These are phyloP conservation scores for Myotis yumanensis DNA, from an alignment of 2,113 vertebrate species.

Conservation along the genomic window DNA sequence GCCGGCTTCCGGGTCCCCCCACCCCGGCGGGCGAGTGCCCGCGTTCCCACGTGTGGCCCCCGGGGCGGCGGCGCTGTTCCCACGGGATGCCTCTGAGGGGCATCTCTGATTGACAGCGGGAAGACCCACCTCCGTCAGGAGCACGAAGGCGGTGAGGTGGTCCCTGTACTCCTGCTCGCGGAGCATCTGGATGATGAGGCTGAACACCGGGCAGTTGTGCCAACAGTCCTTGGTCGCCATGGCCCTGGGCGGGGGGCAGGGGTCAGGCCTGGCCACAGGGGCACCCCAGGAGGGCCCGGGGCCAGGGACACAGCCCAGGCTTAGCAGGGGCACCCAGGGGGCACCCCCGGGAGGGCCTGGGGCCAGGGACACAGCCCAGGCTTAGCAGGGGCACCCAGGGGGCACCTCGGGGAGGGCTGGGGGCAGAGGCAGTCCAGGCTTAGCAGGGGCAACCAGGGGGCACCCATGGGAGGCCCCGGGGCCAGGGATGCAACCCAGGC, in stretches of 20 bases:
- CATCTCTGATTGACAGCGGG: background rate
- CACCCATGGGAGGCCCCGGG: too few species aligned
- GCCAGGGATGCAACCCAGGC: too few species aligned
- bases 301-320: rapidly evolving
- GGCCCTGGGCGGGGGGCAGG: background rate
- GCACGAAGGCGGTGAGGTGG: background rate
- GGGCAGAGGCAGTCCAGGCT: too few species aligned
- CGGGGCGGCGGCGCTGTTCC: too few species aligned
- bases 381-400: background rate
- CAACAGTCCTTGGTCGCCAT: slow-evolving; percentile 59
- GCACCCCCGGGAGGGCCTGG: too few species aligned
- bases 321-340: background rate
- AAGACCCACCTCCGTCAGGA: slow-evolving; percentile 48
- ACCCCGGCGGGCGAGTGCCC: rapidly evolving
- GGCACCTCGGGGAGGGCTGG: too few species aligned
- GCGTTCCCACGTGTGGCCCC: rapidly evolving
- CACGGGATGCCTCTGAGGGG: too few species aligned
- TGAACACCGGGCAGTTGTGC: slow-evolving; percentile 64
- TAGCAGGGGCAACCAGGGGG: background rate
- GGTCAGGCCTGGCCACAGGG: background rate
- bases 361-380: too few species aligned
- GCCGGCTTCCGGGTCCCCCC: too few species aligned
- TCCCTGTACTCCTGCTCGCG: background rate
- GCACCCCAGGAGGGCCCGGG: rapidly evolving
- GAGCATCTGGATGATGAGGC: background rate